Evolutionary conservation across 2,888 invertebrate genomes (phyloP), one percentile per base, ranked within the genome.

Genomic region (Pteria penguin): DNA sequence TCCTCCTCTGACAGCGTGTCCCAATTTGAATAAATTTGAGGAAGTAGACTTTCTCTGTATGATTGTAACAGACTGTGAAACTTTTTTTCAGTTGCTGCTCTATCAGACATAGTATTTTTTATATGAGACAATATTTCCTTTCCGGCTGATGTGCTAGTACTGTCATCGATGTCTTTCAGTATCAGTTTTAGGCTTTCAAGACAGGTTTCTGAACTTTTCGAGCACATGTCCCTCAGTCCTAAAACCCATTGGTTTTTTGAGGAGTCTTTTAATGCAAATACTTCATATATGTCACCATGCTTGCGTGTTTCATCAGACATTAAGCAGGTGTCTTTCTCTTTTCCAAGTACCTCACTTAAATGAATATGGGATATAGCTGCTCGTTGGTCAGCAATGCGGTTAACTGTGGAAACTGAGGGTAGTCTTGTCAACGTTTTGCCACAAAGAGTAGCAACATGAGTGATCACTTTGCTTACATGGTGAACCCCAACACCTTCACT

Each of bases 91-190:
- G 76, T 76, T 14, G 72, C 76, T 5, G 76, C 76, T 27, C 66
- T 18, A 36, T 77, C 77, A n/a, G 77, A 73, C 77, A 77, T 77
- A 22, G 77, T 77, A 58, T 58, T 57, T 57, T 22, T 57, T 24
- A 22, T 22, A 22, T 22, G 24, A 57, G 8, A 57, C 57, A 57
- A 24, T 8, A 57, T 0, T 8, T 57, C 57, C 22, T 57, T 8
- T 8, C 8, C 11, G 0, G 57, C 57, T 22, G 22, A 8, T n/a
- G 11, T 57, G 11, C 22, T 22, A n/a, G 18, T 22, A 22, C 24
- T 57, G 24, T 57, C 57, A 57, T 57, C 57, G 8, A 57, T 57
- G 24, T 57, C 57, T 22, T 22, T n/a, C 22, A 57, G 57, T 18
- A 57, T 57, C 18, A 8, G 18, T 22, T 1, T 57, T 14, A 57